These are phyloP conservation scores for Tarsius wallacei DNA, from an alignment of 2,797 vertebrate genomes.

Conservation along the genomic window DNA sequence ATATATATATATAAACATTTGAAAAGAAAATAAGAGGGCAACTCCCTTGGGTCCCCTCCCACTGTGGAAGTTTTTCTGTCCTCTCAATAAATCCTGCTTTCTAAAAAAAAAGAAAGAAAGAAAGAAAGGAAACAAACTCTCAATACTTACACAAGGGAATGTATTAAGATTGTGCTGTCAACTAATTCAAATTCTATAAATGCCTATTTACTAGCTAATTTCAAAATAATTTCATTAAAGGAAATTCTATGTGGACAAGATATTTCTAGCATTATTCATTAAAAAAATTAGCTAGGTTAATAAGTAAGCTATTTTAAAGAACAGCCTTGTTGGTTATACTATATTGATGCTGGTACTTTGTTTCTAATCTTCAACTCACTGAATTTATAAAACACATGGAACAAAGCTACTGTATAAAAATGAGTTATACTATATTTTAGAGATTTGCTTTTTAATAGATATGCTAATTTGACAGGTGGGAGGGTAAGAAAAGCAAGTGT, in stretches of 20 bases:
- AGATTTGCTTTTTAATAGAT: neutral
- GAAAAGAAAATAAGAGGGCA: neutral
- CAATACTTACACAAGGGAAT: neutral
- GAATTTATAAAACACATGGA: neutral
- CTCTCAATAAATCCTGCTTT: too few relatives aligned
- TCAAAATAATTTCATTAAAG: constrained; percentile 46
- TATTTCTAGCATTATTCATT: constrained; percentile 15
- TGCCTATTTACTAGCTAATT: neutral
- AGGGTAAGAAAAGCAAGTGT: neutral
- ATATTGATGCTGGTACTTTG: neutral
- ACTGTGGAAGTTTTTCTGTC: too few relatives aligned
- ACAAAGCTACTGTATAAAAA: neutral
- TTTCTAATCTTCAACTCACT: neutral
- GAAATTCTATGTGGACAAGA: neutral
- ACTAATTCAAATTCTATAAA: neutral
- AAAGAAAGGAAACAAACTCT: neutral
- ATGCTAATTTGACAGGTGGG: neutral
- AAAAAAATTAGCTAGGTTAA: neutral
- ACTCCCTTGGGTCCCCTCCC: too few relatives aligned
- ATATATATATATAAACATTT: neutral
- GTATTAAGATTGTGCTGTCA: neutral
- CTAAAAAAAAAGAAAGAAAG: too few relatives aligned
- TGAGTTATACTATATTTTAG: neutral
- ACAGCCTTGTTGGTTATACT: neutral
- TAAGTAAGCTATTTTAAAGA: neutral